Evolutionary conservation across 2,888 invertebrate genomes (phyloP).

Genomic region (Slavum lentiscoides): DNA sequence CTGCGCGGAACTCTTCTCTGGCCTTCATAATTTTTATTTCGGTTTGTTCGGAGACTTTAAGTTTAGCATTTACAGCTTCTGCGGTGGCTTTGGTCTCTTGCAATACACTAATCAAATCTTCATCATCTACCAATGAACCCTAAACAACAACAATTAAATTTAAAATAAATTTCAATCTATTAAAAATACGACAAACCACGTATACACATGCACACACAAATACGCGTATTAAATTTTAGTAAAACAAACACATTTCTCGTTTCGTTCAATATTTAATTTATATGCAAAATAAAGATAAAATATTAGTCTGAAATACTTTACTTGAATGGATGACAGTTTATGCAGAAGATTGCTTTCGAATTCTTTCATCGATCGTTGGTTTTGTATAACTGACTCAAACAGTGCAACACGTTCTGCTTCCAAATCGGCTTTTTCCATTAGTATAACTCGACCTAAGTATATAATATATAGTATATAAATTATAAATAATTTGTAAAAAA

Average conservation of each 20-base stretch:
- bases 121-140: conserved; percentile 93
- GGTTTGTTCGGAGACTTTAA: conserved; percentile 88
- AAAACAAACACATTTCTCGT: too few relatives aligned
- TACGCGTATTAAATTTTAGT: too few relatives aligned
- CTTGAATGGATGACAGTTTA: conserved; percentile 86
- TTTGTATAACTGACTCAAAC: conserved; percentile 94
- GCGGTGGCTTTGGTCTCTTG: conserved; percentile 86
- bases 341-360: conserved; percentile 88
- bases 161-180: too few relatives aligned
- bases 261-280: too few relatives aligned
- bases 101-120: conserved; percentile 86
- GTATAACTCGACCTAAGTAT: conserved; percentile 74
- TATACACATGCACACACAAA: too few relatives aligned
- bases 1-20: conserved; percentile 92
- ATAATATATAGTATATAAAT: conserved; percentile 42
- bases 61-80: conserved; percentile 92
- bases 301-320: conserved; percentile 53
- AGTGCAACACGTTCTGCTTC: conserved; percentile 91
- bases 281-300: background rate
- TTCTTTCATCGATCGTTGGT: conserved; percentile 94
- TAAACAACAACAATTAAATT: conserved; percentile 54
- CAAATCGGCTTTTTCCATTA: conserved; percentile 94
- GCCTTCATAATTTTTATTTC: conserved; percentile 92
- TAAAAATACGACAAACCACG: too few relatives aligned
- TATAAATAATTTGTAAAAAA: too few relatives aligned